phyloP scores from a whole-genome alignment of 2,797 vertebrate species.

The Acridotheres tristis region DNA sequence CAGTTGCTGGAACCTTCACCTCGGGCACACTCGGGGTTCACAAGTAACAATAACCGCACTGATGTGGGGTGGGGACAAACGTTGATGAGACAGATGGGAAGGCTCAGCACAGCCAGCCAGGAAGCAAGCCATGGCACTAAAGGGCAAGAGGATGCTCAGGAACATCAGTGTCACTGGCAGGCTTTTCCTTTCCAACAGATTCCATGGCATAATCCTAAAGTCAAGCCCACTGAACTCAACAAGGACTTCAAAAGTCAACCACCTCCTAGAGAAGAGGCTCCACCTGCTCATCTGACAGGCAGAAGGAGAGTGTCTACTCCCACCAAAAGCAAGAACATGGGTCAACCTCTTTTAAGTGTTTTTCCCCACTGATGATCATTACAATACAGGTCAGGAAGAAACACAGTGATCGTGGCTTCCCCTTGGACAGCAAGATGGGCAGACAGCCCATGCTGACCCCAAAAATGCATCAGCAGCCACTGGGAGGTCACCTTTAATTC shows the following conservation, averaged over 20 bases:
- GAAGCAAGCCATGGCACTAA: neutral
- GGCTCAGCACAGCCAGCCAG: neutral
- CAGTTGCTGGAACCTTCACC: neutral
- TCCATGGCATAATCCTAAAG: neutral
- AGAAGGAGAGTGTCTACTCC: neutral
- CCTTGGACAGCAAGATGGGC: neutral
- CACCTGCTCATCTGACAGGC: neutral
- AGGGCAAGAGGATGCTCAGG: neutral
- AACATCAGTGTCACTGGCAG: neutral
- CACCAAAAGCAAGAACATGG: neutral
- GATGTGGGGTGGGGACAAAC: neutral
- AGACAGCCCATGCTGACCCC: neutral
- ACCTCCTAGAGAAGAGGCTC: neutral
- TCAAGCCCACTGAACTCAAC: neutral
- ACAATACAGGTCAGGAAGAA: neutral
- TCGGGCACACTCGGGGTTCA: neutral
- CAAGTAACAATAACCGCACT: neutral
- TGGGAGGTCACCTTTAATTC: neutral
- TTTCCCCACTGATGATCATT: neutral
- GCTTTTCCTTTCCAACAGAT: neutral
- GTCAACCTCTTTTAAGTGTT: neutral
- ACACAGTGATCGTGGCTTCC: fast-evolving
- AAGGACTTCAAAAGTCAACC: neutral
- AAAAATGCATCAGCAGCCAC: neutral
- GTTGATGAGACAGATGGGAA: neutral